Evolutionary conservation across 2,113 vertebrate species (phyloP), one percentile per base, ranked within the genome.

Genomic region (Archocentrus centrarchus): DNA sequence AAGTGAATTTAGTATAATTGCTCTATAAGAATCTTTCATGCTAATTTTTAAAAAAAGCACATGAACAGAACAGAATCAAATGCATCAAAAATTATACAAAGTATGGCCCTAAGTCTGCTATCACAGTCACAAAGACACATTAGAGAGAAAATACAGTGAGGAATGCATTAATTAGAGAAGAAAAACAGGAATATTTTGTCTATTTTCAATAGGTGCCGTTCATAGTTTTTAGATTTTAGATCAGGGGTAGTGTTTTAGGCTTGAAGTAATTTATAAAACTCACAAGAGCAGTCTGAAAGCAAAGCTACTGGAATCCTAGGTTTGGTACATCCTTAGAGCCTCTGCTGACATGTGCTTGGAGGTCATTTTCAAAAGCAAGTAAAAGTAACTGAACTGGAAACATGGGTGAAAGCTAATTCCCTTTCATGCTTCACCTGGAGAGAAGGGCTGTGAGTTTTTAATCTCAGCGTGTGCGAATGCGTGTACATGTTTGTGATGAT

Each of bases 341-440:
- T 10, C 59, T 14, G 20, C 32, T 80, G 62, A 79, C 70, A 47
- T 59, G 66, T 1, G 13, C 50, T 84, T 39, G 58, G 41, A 79
- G 88, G 84, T 86, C 64, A 64, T 82, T 89, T 91, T 82, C 58
- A 77, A 83, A 79, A 81, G 75, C 61, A 15, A 78, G 89, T 78
- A 7, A 47, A 87, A 86, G 76, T 82, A 87, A 91, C 30, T 89
- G 81, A 89, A 89, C 81, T 58, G 79, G 82, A 93, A 91, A 88
- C 57, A 79, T 64, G 61, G 77, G 44, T 35, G 79, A 81, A 80
- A 75, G 84, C 75, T 85, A 83, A 91, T 92, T 92, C 86, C 76
- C 82, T 84, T 86, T 82, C 75, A 79, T 17, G 82, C 82, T 79
- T 80, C 89, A 89, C 87, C 81, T 91, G 87, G 59, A 82, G 59